phyloP scores from a whole-genome alignment of 2,888 invertebrate species.

The Heteropelma amictum region DNA sequence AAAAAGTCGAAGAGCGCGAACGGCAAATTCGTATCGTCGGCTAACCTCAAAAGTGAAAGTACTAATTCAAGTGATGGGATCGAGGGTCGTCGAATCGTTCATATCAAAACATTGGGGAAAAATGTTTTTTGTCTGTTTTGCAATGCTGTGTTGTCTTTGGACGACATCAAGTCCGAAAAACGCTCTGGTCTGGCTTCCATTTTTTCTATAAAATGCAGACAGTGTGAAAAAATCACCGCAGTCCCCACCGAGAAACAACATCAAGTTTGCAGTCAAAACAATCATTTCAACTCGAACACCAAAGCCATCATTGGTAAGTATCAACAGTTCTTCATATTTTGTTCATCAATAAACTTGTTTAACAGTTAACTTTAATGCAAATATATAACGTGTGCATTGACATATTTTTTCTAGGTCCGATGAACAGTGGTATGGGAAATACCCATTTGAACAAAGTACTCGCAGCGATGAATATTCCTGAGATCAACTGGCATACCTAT shows the following conservation, averaged over 20 bases:
- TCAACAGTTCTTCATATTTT: constrained; percentile 18
- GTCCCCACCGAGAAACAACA: constrained; percentile 16
- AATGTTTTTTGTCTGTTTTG: constrained; percentile 44
- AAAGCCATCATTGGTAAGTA: constrained; percentile 28
- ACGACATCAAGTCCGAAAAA: constrained; percentile 34
- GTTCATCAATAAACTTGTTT: constrained; percentile 3
- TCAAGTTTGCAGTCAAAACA: not conserved
- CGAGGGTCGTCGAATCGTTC: constrained; percentile 44
- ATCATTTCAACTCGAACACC: too few relatives aligned
- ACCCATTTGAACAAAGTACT: constrained; percentile 18
- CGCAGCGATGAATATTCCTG: constrained; percentile 10
- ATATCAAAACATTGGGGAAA: constrained; percentile 37
- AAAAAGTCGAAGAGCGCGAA: not conserved
- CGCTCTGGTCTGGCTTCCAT: constrained; percentile 34
- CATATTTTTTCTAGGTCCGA: constrained; percentile 20
- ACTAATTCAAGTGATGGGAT: not conserved
- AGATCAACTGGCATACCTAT: constrained; percentile 5
- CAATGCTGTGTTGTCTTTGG: constrained; percentile 33
- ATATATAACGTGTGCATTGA: constrained; percentile 10
- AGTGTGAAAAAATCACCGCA: constrained; percentile 5
- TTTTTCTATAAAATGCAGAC: constrained; percentile 40
- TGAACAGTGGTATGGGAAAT: constrained; percentile 24
- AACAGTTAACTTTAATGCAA: too few relatives aligned
- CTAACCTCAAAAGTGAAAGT: not conserved
- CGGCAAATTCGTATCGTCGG: not conserved